Evolutionary conservation across 35 echinoderm and acorn worm species (phyloP), one percentile per base, ranked within the genome.

Genomic region (Patiria miniata): DNA sequence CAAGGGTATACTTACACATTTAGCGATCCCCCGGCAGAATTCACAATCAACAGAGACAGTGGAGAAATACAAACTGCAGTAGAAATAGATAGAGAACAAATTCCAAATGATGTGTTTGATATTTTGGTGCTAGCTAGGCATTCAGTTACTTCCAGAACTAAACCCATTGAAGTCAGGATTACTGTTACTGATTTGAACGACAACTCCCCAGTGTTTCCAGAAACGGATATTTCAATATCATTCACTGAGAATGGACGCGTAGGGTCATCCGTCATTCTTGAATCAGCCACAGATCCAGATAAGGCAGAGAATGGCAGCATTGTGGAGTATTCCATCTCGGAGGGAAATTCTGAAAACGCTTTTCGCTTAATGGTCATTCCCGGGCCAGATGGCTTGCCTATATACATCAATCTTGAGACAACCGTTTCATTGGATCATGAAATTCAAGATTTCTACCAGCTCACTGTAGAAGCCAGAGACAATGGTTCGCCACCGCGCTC

Each of bases 141-240:
- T 37, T 33, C 36, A 18, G 17, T 78, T 36, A 83, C 77, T 8
- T 77, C 82, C 40, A 83, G 78, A 79, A 86, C 80, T 84, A 86
- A 91, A 52, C 93, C 90, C 47, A 91, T 97, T 90, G 95, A 99
- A 84, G 58, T 99, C 10, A 61, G 68, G 23, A 99, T 99, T 59
- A 90, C 83, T 76, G 83, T 99, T 47, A 53, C 81, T 83, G 96
- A 94, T 86, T 61, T 99, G 47, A 99, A 99, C 61, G 96, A 99
- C 61, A 98, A 98, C 84, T 73, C 86, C 23, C 96, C 96, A 79
- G 36, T 78, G 61, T 98, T 99, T 81, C 85, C 89, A 60, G 78
- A 95, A 76, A 21, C 89, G 37, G 78, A 52, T 33, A 58, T 92
- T 54, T 39, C 80, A 58, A 88, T 86, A 30, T 82, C 73, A 54